Base-by-base conservation (phyloP, 2,888 invertebrate species). In the Leucozona laternaria region DNA sequence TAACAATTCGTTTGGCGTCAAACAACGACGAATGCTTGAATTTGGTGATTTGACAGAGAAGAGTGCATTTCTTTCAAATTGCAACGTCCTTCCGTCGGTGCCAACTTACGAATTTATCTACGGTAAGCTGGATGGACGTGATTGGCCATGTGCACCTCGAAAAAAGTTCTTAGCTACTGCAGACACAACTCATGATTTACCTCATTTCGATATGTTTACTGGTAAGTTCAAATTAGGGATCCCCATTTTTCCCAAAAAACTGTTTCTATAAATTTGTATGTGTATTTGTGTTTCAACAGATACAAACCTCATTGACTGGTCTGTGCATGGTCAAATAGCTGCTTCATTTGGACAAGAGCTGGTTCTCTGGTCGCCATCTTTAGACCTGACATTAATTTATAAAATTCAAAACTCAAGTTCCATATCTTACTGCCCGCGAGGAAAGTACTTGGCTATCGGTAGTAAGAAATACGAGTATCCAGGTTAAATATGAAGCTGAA, bases 121-220 rank as follows among this genome's bases (percentile, higher is more conserved):
- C 58, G 73, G 80, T 8, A 81, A 76, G 55, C 70, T 64, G 0
- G 43, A 79, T 10, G 89, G 89, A 34, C 88, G 80, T 5, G 92
- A 92, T 88, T 92, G 92, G 92, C 89, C 90, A 7, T 92, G 92
- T 55, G 85, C 70, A 13, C 92, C 92, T 0, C 90, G 92, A 2
- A 15, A 68, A 0, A 90, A 89, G 20, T 92, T 92, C 0, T 76
- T 89, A 8, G 91, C 90, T 0, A 90, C 89, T 81, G 79, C 90
- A 6, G 90, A 90, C 64, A 90, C 92, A 53, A 91, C 91, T 6
- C 92, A 92, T 75, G 92, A 92, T 86, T 88, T 92, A 73, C 91
- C 91, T 0, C 90, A 89, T 4, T 90, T 90, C 48, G 86, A 89
- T 58, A 81, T 88, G 28, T 88, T 86, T 68, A 89, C 89, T 55